Conservation (phyloP, 2,113 vertebrate genomes). For the Mohoua ochrocephala region DNA sequence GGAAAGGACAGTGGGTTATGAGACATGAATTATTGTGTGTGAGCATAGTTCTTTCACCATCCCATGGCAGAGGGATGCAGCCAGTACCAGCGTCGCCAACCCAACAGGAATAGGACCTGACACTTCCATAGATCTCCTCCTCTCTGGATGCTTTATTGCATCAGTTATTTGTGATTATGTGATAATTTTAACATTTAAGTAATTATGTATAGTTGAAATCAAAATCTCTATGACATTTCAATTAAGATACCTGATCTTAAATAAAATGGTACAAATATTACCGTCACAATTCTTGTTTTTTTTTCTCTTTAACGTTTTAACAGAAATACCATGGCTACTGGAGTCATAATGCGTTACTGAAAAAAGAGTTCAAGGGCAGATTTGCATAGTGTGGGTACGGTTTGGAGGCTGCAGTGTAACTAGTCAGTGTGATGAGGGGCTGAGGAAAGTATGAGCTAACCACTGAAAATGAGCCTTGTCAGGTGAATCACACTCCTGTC, state of each 20-base stretch:
- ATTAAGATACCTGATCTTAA: background rate
- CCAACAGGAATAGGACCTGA: background rate
- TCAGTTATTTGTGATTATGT: background rate
- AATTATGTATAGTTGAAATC: background rate
- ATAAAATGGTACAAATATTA: background rate
- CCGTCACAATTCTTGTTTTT: background rate
- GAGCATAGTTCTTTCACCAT: background rate
- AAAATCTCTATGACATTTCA: background rate
- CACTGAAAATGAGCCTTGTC: slow-evolving; percentile 9
- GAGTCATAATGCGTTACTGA: background rate
- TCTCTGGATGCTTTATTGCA: background rate
- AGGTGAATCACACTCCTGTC: slow-evolving; percentile 24
- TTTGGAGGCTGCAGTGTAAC: background rate
- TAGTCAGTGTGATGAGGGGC: background rate
- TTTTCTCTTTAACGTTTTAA: background rate
- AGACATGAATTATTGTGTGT: background rate
- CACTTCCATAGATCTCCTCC: background rate
- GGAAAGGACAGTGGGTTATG: background rate
- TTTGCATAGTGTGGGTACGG: background rate
- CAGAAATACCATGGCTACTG: background rate
- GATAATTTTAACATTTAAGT: background rate
- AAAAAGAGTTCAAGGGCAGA: background rate
- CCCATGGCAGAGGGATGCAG: background rate
- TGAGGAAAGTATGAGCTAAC: slow-evolving; percentile 18
- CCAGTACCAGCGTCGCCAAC: background rate